A percentile compares a stretch with the other conserved stretches of the same genome.
Evolutionary conservation across 1,140 invertebrate genomes (phyloP).

Genomic region (Rhynchophorus ferrugineus): DNA sequence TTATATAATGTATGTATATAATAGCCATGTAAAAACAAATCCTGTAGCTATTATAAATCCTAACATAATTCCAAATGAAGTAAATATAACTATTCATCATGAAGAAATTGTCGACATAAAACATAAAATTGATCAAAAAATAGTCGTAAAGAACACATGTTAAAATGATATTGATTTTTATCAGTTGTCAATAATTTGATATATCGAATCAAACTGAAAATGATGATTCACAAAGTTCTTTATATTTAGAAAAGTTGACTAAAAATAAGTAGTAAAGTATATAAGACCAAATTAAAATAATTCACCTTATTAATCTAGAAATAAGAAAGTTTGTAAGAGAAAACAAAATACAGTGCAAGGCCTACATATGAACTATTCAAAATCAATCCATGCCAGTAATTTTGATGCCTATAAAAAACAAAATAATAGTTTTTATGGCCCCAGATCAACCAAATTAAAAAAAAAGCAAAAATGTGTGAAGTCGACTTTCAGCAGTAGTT

Average conservation of each 20-base stretch:
- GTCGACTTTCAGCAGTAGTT: not conserved
- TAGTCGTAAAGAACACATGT: not conserved
- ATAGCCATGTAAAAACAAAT: not conserved
- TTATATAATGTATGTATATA: not conserved
- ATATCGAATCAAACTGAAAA: too few species aligned
- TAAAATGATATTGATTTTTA: not conserved
- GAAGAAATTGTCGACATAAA: not conserved
- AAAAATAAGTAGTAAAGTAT: too few species aligned
- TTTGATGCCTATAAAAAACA: constrained; percentile 4
- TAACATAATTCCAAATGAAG: not conserved
- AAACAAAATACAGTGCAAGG: not conserved
- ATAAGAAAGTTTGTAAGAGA: constrained; percentile 1
- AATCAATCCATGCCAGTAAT: constrained; percentile 1
- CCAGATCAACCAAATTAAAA: not conserved
- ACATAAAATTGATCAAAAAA: not conserved
- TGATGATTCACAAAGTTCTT: too few species aligned
- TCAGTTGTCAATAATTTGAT: too few species aligned
- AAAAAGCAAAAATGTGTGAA: constrained; percentile 1
- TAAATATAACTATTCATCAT: not conserved
- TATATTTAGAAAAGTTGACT: too few species aligned
- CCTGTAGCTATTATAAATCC: not conserved
- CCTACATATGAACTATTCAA: not conserved
- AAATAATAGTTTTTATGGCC: not conserved
- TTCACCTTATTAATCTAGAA: not conserved
- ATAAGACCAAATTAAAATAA: not conserved